Evolutionary conservation across 2,113 vertebrate species (phyloP).

Genomic region (Leucoraja erinaceus): DNA sequence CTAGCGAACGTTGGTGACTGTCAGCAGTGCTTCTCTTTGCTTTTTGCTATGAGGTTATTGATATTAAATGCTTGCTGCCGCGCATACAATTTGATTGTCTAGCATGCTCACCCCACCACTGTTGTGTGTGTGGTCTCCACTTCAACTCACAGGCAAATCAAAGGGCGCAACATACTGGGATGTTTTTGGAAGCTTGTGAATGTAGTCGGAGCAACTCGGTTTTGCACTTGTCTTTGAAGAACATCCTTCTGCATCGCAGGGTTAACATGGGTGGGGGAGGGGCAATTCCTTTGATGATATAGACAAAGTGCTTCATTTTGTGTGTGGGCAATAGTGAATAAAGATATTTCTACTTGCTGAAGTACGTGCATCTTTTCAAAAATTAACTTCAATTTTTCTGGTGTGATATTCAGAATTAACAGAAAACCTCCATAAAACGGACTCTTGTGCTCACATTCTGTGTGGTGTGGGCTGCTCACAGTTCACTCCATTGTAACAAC

Average conservation of each 20-base stretch:
- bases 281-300: neutral
- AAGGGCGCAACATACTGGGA: neutral
- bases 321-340: neutral
- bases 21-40: neutral
- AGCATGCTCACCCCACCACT: neutral
- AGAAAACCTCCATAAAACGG: neutral
- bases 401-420: neutral
- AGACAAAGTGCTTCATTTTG: neutral
- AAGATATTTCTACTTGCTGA: neutral
- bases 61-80: conserved; percentile 14
- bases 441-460: neutral
- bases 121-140: conserved; percentile 20
- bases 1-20: neutral
- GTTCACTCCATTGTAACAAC: neutral
- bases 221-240: neutral
- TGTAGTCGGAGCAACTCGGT: neutral
- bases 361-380: neutral
- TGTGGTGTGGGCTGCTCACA: neutral
- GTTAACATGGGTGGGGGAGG: neutral
- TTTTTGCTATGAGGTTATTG: neutral
- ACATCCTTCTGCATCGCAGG: neutral
- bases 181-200: neutral
- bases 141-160: conserved; percentile 11
- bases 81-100: neutral
- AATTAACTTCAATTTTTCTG: neutral